Evolutionary conservation across 2,113 vertebrate genomes (phyloP), one percentile per base, ranked within the genome.

Genomic region (Pycnonotus jocosus): DNA sequence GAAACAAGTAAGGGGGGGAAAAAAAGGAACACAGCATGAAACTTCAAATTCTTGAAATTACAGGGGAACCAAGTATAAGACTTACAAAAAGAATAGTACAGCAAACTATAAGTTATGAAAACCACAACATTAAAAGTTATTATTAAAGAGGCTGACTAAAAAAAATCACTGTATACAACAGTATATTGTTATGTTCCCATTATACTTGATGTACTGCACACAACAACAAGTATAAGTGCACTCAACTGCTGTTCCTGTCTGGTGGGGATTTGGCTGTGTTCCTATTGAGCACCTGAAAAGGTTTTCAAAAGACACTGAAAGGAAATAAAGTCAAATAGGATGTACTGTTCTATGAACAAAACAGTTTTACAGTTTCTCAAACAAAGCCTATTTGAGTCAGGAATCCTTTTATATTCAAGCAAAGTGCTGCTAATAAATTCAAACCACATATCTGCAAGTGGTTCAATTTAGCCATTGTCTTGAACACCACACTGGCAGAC

Each of bases 261-360:
- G 53, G 12, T 57, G 22, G 60, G 58, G 64, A 80, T 93, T 76
- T 95, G 66, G 54, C 85, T 80, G n/a, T 17, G 20, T 61, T 94
- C 38, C 79, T 86, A 50, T 21, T 62, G 42, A 73, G 79, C 30
- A 57, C 15, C 20, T 69, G 53, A 90, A 94, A 88, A 77, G 70
- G 48, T 80, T 95, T 95, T 88, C 37, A 87, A 71, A 80, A 95
- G 62, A 86, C 33, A 80, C 58, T 42, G 54, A 80, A 86, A 92
- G 38, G 42, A 93, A 93, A 88, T 93, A 2, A 93, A 92, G 74
- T 88, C 37, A 85, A 82, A 81, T 45, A 92, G 81, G 54, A 86
- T 50, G 62, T 33, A 72, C 40, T 76, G 33, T 33, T 61, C 85
- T 45, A 25, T 0, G 27, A 76, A 90, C 38, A 85, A 76, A 90